Evolutionary conservation across 2,113 vertebrate species (phyloP).

Genomic region (Uria aalge): DNA sequence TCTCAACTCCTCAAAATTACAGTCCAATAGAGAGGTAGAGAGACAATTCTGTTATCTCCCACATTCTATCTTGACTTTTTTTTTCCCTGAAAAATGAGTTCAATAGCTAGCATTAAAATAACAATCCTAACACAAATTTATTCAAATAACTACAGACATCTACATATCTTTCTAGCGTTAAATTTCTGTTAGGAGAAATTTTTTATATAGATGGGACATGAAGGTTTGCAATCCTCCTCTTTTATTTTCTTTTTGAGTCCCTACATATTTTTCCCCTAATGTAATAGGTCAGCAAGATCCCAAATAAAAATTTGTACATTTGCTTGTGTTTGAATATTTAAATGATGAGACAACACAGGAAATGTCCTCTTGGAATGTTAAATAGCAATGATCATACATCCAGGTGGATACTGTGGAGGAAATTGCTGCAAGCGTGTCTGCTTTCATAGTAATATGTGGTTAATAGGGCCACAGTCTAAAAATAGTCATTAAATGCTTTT

Average conservation of each 20-base stretch:
- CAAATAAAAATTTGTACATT: not conserved
- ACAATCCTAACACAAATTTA: not conserved
- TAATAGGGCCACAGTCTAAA: not conserved
- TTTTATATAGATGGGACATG: not conserved
- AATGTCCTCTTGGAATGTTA: not conserved
- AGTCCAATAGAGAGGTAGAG: not conserved
- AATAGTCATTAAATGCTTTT: not conserved
- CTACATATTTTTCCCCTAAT: not conserved
- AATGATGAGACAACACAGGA: not conserved
- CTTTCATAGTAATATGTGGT: not conserved
- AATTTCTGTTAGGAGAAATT: not conserved
- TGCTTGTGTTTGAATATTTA: not conserved
- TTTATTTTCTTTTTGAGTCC: not conserved
- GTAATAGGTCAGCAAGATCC: not conserved
- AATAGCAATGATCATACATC: not conserved
- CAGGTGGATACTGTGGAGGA: not conserved
- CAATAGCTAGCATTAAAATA: not conserved
- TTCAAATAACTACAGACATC: not conserved
- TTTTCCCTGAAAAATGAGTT: not conserved
- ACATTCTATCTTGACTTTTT: not conserved
- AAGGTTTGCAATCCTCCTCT: not conserved
- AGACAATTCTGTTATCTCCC: not conserved
- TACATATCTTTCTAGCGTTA: not conserved
- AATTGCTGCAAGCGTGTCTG: not conserved
- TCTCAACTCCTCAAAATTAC: not conserved